Evolutionary conservation across 2,797 vertebrate genomes (phyloP).

Genomic region (Lacerta agilis): DNA sequence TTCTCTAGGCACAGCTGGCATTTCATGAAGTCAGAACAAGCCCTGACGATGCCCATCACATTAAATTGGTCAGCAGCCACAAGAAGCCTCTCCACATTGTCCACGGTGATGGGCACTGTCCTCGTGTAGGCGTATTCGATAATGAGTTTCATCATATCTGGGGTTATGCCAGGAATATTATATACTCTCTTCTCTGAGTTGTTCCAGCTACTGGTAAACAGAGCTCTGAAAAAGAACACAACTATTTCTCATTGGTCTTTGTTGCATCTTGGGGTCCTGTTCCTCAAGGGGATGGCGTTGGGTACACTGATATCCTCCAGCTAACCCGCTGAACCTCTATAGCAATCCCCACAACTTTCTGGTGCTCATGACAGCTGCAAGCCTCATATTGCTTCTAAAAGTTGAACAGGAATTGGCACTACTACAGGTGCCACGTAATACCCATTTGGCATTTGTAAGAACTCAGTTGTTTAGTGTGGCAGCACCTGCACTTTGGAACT

Average conservation of each 20-base stretch:
- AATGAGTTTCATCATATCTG: slow-evolving; percentile 80
- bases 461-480: too few relatives aligned
- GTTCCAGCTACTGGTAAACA: slow-evolving; percentile 81
- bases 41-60: slow-evolving; percentile 73
- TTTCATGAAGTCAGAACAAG: slow-evolving; percentile 81
- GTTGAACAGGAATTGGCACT: too few relatives aligned
- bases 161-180: slow-evolving; percentile 77
- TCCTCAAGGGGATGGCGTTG: neutral
- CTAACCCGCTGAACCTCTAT: too few relatives aligned
- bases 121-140: slow-evolving; percentile 82
- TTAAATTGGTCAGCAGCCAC: slow-evolving; percentile 81
- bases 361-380: neutral
- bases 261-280: neutral
- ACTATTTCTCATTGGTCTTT: neutral
- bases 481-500: too few relatives aligned
- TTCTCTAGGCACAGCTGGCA: slow-evolving; percentile 79
- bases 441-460: too few relatives aligned
- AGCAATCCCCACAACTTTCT: neutral
- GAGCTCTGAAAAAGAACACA: slow-evolving; percentile 67
- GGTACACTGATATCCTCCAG: neutral
- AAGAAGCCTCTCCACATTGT: slow-evolving; percentile 78
- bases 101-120: slow-evolving; percentile 69
- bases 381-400: neutral
- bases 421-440: too few relatives aligned
- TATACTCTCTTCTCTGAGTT: slow-evolving; percentile 72